phyloP scores from a whole-genome alignment of 2,797 vertebrate genomes.

The Sebastes elongatus region DNA sequence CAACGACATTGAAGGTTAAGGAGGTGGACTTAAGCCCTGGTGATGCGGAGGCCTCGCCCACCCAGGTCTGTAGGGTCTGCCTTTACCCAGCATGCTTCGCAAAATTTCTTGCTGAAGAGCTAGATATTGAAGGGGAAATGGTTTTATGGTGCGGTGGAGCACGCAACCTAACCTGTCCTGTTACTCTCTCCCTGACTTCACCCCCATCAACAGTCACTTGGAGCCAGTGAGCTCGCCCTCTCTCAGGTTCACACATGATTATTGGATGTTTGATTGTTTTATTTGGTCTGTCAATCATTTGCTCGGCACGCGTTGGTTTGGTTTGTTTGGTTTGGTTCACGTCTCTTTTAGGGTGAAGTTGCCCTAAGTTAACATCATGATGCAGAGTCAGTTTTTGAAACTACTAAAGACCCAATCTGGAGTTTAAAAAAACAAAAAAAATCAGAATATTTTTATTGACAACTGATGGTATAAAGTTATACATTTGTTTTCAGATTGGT shows the following conservation, averaged over 20 bases:
- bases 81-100: slow-evolving; percentile 65
- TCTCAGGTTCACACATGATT: slow-evolving; percentile 63
- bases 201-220: slow-evolving; percentile 56
- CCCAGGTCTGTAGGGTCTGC: slow-evolving; percentile 87
- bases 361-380: slow-evolving; percentile 14
- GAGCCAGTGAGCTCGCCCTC: slow-evolving; percentile 53
- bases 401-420: slow-evolving; percentile 25
- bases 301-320: slow-evolving; percentile 26
- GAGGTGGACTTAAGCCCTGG: slow-evolving; percentile 80
- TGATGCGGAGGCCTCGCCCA: slow-evolving; percentile 61
- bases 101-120: slow-evolving; percentile 6
- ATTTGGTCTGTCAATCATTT: slow-evolving; percentile 55
- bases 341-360: slow-evolving; percentile 29
- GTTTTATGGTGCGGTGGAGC: slow-evolving; percentile 4
- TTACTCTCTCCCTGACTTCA: slow-evolving; percentile 66
- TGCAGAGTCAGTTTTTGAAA: slow-evolving; percentile 16
- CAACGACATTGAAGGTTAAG: slow-evolving; percentile 82
- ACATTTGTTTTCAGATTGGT: slow-evolving; percentile 12
- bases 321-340: slow-evolving; percentile 34
- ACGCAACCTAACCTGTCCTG: slow-evolving; percentile 64
- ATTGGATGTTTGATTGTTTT: slow-evolving; percentile 39
- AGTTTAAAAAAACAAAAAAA: background rate
- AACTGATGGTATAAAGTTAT: background rate
- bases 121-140: background rate
- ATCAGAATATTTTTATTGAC: background rate